Base-by-base conservation (phyloP, 2,888 invertebrate species). In the Hyalella azteca region DNA sequence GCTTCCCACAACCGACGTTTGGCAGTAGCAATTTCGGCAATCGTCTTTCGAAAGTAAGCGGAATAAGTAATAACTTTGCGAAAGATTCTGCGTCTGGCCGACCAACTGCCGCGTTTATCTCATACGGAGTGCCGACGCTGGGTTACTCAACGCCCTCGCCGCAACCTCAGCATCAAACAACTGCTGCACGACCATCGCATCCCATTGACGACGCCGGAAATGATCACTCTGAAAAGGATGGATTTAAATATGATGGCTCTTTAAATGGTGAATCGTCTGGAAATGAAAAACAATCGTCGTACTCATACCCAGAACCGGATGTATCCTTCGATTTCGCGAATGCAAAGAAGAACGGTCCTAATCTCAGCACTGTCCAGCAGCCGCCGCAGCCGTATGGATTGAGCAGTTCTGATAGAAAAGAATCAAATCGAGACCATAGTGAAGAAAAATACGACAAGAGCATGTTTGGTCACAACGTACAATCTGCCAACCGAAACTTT, bases 281-380 rank as follows among this genome's bases (percentile, higher is more conserved):
- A n/a, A n/a, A 36, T 36, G 7, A 0, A 41, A 13, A 15, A 1
- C 32, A 54, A 13, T 19, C 50, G 26, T 78, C 59, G 7, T 78
- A 81, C 59, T 29, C 78, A 7, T 79, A 81, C 39, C 32, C 77
- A 54, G 75, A 73, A 7, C 80, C 82, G 4, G 45, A 54, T 26
- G 29, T 22, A 32, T 19, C 78, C 11, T 80, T 80, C 45, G 75
- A 41, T 73, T 78, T 59, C 49, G 32, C 45, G 22, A 22, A n/a
- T 54, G 22, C 41, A 39, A 36, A 50, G 13, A 26, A n/a, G 26
- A n/a, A 26, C 41, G 39, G 11, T 15, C 75, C 5, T 7, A 7
- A 11, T 7, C 3, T n/a, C 22, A 36, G 4, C 29, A 5, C 39
- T n/a, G 7, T 22, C 45, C 19, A 41, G 22, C 41, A 75, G 29